phyloP scores from a whole-genome alignment of 64 coral and sea anemone species.

The Montipora efflorescens region DNA sequence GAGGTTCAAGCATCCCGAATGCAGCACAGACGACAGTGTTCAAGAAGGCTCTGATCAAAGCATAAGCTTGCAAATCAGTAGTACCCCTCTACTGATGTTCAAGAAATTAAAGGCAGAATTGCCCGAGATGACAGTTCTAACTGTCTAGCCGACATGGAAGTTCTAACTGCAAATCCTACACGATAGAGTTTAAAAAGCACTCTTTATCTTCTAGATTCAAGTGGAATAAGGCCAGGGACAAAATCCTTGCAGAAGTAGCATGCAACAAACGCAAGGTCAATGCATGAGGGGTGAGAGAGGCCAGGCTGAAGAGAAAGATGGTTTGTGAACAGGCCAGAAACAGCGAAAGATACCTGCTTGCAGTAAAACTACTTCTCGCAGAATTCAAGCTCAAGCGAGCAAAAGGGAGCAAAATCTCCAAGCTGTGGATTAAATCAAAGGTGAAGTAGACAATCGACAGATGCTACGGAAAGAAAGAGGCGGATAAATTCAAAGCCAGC shows the following conservation, averaged over 20 bases:
- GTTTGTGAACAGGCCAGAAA: neutral
- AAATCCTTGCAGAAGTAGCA: neutral
- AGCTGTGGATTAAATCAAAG: no score
- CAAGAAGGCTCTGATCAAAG: constrained; percentile 7
- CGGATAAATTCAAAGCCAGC: constrained; percentile 34
- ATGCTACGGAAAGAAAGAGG: constrained; percentile 38
- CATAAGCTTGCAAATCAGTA: no score
- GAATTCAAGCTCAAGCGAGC: constrained; percentile 64
- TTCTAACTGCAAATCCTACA: neutral
- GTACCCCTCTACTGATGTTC: no score
- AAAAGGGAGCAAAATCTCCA: constrained; percentile 62
- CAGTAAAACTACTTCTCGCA: constrained; percentile 28
- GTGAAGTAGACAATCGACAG: constrained; percentile 43
- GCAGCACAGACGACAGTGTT: neutral
- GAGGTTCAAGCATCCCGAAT: neutral
- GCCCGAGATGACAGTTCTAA: neutral
- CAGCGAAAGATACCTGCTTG: constrained; percentile 41
- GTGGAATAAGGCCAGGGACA: constrained; percentile 34
- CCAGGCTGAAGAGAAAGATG: constrained; percentile 50
- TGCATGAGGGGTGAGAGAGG: constrained; percentile 11
- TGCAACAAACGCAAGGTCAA: constrained; percentile 42
- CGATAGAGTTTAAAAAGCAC: neutral
- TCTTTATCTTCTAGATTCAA: constrained; percentile 40
- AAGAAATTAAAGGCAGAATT: constrained; percentile 38
- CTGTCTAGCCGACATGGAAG: neutral